Evolutionary conservation across 2,888 invertebrate species (phyloP).

Genomic region (Tiliacea citrago): DNA sequence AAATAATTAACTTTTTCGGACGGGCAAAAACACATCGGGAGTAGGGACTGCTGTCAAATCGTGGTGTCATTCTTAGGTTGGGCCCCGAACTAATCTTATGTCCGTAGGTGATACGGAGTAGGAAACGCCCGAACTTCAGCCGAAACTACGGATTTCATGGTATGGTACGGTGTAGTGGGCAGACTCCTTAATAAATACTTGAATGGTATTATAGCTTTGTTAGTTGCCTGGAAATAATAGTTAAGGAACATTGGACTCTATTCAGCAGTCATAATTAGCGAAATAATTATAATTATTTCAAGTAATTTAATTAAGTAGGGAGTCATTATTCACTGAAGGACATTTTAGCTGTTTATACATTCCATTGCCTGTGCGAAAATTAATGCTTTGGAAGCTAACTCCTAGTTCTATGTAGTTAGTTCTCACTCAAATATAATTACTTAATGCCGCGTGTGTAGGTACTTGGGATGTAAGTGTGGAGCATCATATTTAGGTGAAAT

Average conservation of each 20-base stretch:
- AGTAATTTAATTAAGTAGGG: slow-evolving; percentile 58
- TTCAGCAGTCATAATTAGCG: slow-evolving; percentile 35
- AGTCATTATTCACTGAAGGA: slow-evolving; percentile 50
- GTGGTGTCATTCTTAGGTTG: too few species aligned
- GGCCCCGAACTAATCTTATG: too few species aligned
- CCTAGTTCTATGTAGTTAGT: slow-evolving; percentile 6
- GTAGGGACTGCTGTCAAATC: too few species aligned
- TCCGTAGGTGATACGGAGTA: too few species aligned
- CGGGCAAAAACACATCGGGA: too few species aligned
- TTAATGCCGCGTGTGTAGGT: slow-evolving; percentile 24
- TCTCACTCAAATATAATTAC: slow-evolving; percentile 45
- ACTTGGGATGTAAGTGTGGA: slow-evolving; percentile 30
- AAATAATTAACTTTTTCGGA: too few species aligned
- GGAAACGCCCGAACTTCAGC: too few species aligned
- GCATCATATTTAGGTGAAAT: slow-evolving; percentile 21
- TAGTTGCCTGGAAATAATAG: slow-evolving; percentile 40
- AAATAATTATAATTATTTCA: slow-evolving; percentile 42
- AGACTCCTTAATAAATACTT: slow-evolving; percentile 50
- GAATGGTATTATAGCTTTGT: slow-evolving; percentile 41
- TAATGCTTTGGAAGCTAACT: slow-evolving; percentile 23
- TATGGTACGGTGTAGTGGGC: too few species aligned
- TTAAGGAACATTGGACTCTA: slow-evolving; percentile 32
- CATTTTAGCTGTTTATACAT: slow-evolving; percentile 44
- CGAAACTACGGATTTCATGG: too few species aligned
- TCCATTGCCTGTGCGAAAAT: slow-evolving; percentile 22